Evolutionary conservation across 2,113 vertebrate species (phyloP).

Genomic region (Onychostoma macrolepis): DNA sequence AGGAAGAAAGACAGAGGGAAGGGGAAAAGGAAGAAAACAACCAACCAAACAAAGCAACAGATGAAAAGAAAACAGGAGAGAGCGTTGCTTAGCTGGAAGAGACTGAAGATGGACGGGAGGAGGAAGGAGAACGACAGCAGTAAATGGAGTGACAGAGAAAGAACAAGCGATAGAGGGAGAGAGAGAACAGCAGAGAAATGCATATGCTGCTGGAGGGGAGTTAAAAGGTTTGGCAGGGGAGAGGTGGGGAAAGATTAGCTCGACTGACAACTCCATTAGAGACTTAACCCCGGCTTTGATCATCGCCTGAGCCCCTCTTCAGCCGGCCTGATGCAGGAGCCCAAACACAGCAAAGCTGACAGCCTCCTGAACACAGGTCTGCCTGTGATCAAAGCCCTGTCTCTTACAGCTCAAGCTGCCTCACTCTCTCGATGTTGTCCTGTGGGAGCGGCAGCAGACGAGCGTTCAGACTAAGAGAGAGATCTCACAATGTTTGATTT

Average conservation of each 20-base stretch:
- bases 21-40: not conserved
- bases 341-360: constrained; percentile 75
- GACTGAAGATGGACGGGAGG: not conserved
- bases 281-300: constrained; percentile 81
- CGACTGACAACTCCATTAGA: constrained; percentile 78
- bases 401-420: constrained; percentile 55
- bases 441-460: constrained; percentile 42
- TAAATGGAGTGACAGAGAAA: not conserved
- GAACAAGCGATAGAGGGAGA: not conserved
- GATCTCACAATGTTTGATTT: constrained; percentile 22
- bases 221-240: constrained; percentile 64
- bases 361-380: constrained; percentile 66
- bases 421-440: constrained; percentile 47
- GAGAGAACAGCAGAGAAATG: constrained; percentile 16
- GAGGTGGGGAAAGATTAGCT: constrained; percentile 74
- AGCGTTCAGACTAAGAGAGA: constrained; percentile 14
- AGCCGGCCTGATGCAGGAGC: constrained; percentile 63
- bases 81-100: not conserved
- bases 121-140: not conserved
- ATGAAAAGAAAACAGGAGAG: not conserved
- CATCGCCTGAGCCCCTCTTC: constrained; percentile 73
- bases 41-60: not conserved
- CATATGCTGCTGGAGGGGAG: constrained; percentile 52
- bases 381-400: constrained; percentile 71
- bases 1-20: not conserved